Evolutionary conservation across 2,888 invertebrate genomes (phyloP).

Genomic region (Caenorhabditis parvicauda): DNA sequence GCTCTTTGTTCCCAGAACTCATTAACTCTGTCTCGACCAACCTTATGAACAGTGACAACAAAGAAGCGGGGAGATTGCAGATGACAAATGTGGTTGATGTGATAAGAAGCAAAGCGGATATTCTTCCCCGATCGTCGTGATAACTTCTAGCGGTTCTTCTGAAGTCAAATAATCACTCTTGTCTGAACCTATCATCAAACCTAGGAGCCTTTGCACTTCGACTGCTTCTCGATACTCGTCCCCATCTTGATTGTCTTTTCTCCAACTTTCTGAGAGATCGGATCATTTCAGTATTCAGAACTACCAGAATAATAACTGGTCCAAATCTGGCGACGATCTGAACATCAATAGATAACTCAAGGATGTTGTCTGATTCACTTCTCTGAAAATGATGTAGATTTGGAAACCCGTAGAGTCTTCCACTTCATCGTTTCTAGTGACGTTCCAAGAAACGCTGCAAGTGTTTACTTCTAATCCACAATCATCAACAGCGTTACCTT

Average conservation of each 20-base stretch:
- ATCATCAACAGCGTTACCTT: background rate
- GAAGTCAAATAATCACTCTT: conserved; percentile 12
- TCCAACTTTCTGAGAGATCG: conserved; percentile 41
- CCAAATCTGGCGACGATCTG: conserved; percentile 48
- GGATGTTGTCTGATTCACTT: conserved; percentile 41
- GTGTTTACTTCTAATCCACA: background rate
- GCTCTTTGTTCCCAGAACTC: too few relatives aligned
- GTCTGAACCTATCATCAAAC: conserved; percentile 1
- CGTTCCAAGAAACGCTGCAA: conserved; percentile 11
- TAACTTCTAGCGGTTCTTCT: conserved; percentile 23
- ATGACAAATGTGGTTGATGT: conserved; percentile 66
- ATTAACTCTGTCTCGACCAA: too few relatives aligned
- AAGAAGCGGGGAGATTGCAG: conserved; percentile 66
- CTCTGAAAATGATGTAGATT: conserved; percentile 64
- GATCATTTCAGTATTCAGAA: conserved; percentile 52
- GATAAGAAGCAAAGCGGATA: conserved; percentile 65
- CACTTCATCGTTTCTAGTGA: conserved; percentile 23
- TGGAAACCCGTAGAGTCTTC: conserved; percentile 59
- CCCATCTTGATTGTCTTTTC: conserved; percentile 20
- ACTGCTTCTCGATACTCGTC: conserved; percentile 12
- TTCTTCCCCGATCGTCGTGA: conserved; percentile 47
- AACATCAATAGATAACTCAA: background rate
- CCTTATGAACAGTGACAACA: conserved; percentile 63
- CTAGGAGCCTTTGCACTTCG: conserved; percentile 6
- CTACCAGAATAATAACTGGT: conserved; percentile 48